These are phyloP conservation scores for Dromiciops gliroides DNA, from an alignment of 2,113 vertebrate species.

Conservation along the genomic window DNA sequence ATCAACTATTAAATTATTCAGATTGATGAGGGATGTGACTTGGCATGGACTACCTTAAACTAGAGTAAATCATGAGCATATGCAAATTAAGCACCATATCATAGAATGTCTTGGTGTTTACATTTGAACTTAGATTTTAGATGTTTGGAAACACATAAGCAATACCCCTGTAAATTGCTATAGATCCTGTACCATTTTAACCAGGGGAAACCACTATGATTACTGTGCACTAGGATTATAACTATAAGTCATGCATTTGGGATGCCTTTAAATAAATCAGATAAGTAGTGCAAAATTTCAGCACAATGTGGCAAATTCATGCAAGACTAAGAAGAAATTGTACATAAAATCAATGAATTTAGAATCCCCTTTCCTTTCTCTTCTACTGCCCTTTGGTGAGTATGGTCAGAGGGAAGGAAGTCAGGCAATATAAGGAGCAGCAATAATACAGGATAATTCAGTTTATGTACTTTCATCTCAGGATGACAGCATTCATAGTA, in stretches of 20 bases:
- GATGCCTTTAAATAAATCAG: background rate
- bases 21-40: conserved; percentile 47
- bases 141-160: conserved; percentile 27
- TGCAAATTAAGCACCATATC: background rate
- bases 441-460: background rate
- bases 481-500: background rate
- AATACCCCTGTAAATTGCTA: conserved; percentile 44
- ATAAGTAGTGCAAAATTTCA: background rate
- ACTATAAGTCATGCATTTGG: background rate
- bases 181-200: conserved; percentile 41
- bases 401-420: background rate
- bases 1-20: conserved; percentile 68
- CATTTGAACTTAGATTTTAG: conserved; percentile 47
- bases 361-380: background rate
- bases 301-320: background rate
- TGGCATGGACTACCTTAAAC: conserved; percentile 11
- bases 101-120: conserved; percentile 49
- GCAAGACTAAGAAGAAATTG: background rate
- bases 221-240: background rate
- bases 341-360: background rate
- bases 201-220: conserved; percentile 29
- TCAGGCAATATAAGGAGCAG: background rate
- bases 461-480: background rate
- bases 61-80: conserved; percentile 35
- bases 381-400: background rate